A percentile compares a stretch with the other conserved stretches of the same genome.
Evolutionary conservation across 2,888 invertebrate genomes (phyloP).

Genomic region (Agrilus mali): DNA sequence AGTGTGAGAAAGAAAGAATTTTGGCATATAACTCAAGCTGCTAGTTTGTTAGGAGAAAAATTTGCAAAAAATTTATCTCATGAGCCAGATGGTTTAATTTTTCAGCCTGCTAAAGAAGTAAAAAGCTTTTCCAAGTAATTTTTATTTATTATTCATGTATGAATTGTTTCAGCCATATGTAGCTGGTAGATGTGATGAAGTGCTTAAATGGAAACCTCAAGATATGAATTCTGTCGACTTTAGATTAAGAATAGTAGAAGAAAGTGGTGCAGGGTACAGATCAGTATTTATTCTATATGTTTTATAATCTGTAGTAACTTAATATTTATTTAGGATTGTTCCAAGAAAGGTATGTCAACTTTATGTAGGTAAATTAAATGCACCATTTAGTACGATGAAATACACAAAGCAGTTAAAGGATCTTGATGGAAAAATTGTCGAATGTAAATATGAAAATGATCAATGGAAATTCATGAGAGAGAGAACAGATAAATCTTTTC

Average conservation of each 20-base stretch:
- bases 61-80: slow-evolving; percentile 78
- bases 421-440: slow-evolving; percentile 87
- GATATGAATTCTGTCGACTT: slow-evolving; percentile 95
- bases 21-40: slow-evolving; percentile 68
- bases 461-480: slow-evolving; percentile 92
- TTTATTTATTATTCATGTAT: background rate
- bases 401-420: slow-evolving; percentile 66
- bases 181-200: slow-evolving; percentile 67
- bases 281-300: slow-evolving; percentile 5
- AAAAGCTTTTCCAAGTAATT: slow-evolving; percentile 14
- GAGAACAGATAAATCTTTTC: slow-evolving; percentile 91
- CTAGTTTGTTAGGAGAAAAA: slow-evolving; percentile 62
- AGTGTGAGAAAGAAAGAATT: slow-evolving; percentile 85
- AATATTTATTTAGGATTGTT: slow-evolving; percentile 44
- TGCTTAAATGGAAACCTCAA: slow-evolving; percentile 96
- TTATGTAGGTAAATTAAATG: slow-evolving; percentile 61
- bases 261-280: slow-evolving; percentile 54
- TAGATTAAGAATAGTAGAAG: slow-evolving; percentile 64
- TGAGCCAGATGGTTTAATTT: slow-evolving; percentile 96
- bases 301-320: slow-evolving; percentile 15
- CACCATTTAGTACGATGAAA: slow-evolving; percentile 61
- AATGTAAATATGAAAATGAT: slow-evolving; percentile 73
- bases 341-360: slow-evolving; percentile 58
- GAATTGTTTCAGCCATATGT: slow-evolving; percentile 55
- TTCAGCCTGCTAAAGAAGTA: slow-evolving; percentile 82